phyloP scores from a whole-genome alignment of 2,888 invertebrate genomes.

The Acleris literana region DNA sequence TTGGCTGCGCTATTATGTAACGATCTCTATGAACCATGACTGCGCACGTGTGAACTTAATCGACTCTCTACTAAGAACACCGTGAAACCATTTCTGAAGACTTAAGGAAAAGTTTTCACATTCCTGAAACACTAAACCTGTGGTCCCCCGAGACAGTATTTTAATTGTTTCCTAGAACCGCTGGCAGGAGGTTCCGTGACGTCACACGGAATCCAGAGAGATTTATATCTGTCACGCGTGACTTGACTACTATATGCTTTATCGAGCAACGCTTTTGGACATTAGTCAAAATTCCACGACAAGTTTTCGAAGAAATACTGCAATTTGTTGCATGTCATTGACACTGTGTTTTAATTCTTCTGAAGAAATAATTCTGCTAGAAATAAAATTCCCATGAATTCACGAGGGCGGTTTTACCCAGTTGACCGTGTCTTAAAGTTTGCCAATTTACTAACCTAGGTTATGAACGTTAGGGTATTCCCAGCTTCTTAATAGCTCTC shows the following conservation, averaged over 20 bases:
- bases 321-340: slow-evolving; percentile 8
- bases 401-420: too few relatives aligned
- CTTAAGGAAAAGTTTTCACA: slow-evolving; percentile 17
- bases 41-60: slow-evolving; percentile 18
- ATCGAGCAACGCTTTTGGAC: slow-evolving; percentile 7
- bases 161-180: slow-evolving; percentile 18
- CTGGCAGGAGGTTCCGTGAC: slow-evolving; percentile 18
- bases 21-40: slow-evolving; percentile 26
- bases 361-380: too few relatives aligned
- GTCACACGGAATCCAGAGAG: slow-evolving; percentile 18
- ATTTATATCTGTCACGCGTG: slow-evolving; percentile 15
- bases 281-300: slow-evolving; percentile 14
- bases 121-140: slow-evolving; percentile 4
- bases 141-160: background rate
- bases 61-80: slow-evolving; percentile 1
- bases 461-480: too few relatives aligned
- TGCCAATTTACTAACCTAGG: too few relatives aligned
- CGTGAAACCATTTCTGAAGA: slow-evolving; percentile 2
- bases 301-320: background rate
- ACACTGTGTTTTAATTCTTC: background rate
- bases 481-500: too few relatives aligned
- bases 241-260: slow-evolving; percentile 16
- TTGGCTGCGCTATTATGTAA: slow-evolving; percentile 17
- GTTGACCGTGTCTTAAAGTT: too few relatives aligned
- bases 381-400: too few relatives aligned